These are phyloP conservation scores for Anguilla anguilla DNA, from an alignment of 2,797 vertebrate species.

Conservation along the genomic window DNA sequence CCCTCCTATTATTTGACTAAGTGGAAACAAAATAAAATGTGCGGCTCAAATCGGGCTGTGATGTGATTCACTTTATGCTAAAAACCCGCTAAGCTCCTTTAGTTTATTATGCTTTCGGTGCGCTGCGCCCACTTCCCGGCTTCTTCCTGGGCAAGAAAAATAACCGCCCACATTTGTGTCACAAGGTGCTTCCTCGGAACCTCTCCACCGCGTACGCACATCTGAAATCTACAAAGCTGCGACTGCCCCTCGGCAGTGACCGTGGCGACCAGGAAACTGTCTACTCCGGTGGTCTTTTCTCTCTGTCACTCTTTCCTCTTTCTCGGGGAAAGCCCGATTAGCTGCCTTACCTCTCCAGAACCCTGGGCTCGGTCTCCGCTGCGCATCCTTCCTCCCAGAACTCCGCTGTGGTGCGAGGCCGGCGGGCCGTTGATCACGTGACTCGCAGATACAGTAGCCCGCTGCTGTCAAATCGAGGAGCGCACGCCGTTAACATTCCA, in stretches of 20 bases:
- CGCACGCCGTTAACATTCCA: neutral
- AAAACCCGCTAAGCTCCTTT: neutral
- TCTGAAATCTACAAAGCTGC: neutral
- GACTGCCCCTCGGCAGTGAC: neutral
- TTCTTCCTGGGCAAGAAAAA: neutral
- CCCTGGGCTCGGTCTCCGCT: neutral
- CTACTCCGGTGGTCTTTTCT: neutral
- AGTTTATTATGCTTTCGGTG: neutral
- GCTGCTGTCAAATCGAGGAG: neutral
- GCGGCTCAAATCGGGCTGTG: neutral
- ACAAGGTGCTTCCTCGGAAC: neutral
- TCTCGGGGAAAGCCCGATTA: neutral
- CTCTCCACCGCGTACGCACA: neutral
- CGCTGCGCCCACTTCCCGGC: neutral
- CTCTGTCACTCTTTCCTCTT: neutral
- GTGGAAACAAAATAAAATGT: neutral
- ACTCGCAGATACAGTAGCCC: neutral
- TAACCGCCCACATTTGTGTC: neutral
- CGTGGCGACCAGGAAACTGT: neutral
- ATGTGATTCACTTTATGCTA: neutral
- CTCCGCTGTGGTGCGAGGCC: neutral
- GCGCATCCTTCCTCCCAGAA: neutral
- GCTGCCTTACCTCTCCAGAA: neutral
- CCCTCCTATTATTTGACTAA: neutral
- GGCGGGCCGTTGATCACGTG: neutral